Percentiles rank a stretch among this genome's conserved stretches.
These are phyloP conservation scores for Rhabdomys dilectus DNA, from an alignment of 2,113 vertebrate genomes.

Conservation along the genomic window DNA sequence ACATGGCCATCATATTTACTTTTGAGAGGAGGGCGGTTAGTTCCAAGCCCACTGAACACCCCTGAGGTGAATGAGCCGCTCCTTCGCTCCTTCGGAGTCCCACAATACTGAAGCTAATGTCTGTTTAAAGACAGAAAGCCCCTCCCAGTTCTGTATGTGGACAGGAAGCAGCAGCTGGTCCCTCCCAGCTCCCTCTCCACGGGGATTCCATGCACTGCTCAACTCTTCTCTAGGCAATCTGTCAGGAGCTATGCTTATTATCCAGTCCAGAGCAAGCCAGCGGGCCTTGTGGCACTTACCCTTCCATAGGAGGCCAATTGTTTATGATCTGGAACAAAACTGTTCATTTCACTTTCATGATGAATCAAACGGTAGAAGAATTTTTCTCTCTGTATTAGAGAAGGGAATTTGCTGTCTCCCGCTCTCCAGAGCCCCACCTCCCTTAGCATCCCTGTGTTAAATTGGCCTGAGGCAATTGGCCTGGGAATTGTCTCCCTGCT, in stretches of 20 bases:
- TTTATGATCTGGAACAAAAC: slow-evolving; percentile 46
- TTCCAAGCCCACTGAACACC: not conserved
- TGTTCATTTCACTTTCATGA: not conserved
- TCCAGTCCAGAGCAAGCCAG: slow-evolving; percentile 19
- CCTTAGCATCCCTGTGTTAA: not conserved
- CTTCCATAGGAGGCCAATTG: not conserved
- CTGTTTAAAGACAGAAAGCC: not conserved
- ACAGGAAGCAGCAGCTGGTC: slow-evolving; percentile 57
- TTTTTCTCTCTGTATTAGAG: not conserved
- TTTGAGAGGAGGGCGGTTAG: not conserved
- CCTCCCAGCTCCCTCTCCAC: slow-evolving; percentile 49
- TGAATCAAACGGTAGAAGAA: not conserved
- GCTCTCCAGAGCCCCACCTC: not conserved
- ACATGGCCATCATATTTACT: not conserved
- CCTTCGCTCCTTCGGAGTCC: slow-evolving; percentile 58
- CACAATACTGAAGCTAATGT: slow-evolving; percentile 70
- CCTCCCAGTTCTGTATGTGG: slow-evolving; percentile 34
- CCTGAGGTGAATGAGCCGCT: slow-evolving; percentile 34
- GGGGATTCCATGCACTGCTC: slow-evolving; percentile 63
- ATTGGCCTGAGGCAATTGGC: not conserved
- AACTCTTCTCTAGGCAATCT: slow-evolving; percentile 71
- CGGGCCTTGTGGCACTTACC: slow-evolving; percentile 50
- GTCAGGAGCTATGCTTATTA: slow-evolving; percentile 62
- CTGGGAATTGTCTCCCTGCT: not conserved
- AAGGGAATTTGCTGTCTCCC: not conserved